A percentile compares a stretch with the other conserved stretches of the same genome.
Conservation (phyloP, 2,888 invertebrate species). For the Endomychus coccineus region DNA sequence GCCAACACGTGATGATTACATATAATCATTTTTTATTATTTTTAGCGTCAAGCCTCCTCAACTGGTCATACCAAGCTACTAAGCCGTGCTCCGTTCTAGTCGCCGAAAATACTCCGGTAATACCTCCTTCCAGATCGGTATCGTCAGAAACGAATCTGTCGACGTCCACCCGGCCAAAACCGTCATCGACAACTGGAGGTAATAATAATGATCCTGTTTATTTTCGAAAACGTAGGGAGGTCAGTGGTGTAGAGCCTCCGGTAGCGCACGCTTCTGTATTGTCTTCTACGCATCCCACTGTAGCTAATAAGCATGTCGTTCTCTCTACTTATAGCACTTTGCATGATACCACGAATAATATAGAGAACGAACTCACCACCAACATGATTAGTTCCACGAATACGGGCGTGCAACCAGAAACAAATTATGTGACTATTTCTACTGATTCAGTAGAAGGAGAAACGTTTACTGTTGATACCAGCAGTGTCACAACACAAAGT, state of each 20-base stretch:
- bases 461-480: too few relatives aligned
- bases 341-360: too few relatives aligned
- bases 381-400: too few relatives aligned
- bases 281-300: conserved; percentile 10
- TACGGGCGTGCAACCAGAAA: too few relatives aligned
- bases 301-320: background rate
- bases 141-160: conserved; percentile 67
- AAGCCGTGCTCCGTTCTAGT: conserved; percentile 80
- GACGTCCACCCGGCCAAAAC: conserved; percentile 56
- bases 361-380: too few relatives aligned
- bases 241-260: conserved; percentile 30
- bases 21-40: too few relatives aligned
- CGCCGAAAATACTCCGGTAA: conserved; percentile 65
- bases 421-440: too few relatives aligned
- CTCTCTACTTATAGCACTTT: too few relatives aligned
- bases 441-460: too few relatives aligned
- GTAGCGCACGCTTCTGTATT: conserved; percentile 31
- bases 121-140: conserved; percentile 58
- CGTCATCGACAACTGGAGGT: conserved; percentile 51
- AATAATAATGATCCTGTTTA: conserved; percentile 44
- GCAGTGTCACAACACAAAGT: too few relatives aligned
- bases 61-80: conserved; percentile 77
- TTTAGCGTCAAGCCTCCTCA: conserved; percentile 73
- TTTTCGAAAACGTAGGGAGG: conserved; percentile 64
- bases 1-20: too few relatives aligned